Evolutionary conservation across 2,888 invertebrate genomes (phyloP), one percentile per base, ranked within the genome.

Genomic region (Brachylomia viminalis): DNA sequence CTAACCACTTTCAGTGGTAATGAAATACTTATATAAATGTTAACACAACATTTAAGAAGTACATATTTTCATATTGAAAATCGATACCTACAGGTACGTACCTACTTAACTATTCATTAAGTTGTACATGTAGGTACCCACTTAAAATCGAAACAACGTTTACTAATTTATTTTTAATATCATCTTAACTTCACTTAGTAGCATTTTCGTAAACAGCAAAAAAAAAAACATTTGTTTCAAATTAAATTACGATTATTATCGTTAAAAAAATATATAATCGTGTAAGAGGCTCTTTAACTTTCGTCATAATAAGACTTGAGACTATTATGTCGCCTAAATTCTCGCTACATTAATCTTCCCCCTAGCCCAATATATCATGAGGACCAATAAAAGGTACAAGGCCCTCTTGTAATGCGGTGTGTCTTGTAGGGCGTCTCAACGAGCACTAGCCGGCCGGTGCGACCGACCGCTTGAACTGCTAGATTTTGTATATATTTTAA

Each of bases 31-130:
- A n/a, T n/a, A n/a, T n/a, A 5, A 33, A 58, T 17, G 7, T 20
- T 33, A 20, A n/a, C 17, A n/a, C 2, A 13, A n/a, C n/a, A n/a
- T n/a, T n/a, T n/a, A n/a, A n/a, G n/a, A n/a, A n/a, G n/a, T n/a
- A n/a, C n/a, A n/a, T 38, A 67, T 71, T 47, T 17, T n/a, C 42
- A 13, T 13, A n/a, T 52, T n/a, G 15, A 10, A 54, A 68, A 77
- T 68, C 77, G 77, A 77, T 77, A 20, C 38, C 6, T 2, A 6
- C 23, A 27, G 0, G 11, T n/a, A 33, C 23, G 23, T 54, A 42
- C 2, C 5, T 49, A 52, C 6, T 61, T 38, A 30, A 42, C 49
- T 58, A 75, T 77, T 69, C 45, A 77, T 54, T 45, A 38, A 1
- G 8, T 13, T 70, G 6, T n/a, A 15, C 10, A n/a, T 23, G 23